Evolutionary conservation across 2,888 invertebrate genomes (phyloP), one percentile per base, ranked within the genome.

Genomic region (Oscheius myriophilus): DNA sequence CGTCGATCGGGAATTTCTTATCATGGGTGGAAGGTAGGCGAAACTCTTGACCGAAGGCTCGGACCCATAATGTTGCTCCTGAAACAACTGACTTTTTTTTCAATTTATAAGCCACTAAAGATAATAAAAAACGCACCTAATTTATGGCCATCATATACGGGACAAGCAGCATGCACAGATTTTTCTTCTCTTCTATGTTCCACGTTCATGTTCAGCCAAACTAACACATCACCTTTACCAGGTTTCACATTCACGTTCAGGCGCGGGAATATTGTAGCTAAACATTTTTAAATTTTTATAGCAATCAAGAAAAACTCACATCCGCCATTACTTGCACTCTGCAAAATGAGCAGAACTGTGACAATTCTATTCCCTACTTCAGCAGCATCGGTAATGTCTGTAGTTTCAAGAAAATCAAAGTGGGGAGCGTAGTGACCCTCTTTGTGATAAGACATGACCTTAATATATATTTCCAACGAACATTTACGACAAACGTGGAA

Each of bases 131-230:
- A n/a, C n/a, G n/a, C n/a, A 66, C 66, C 67, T 23, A 68, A 63
- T 54, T 68, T 68, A 14, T 9, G 25, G 2, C 68, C 68, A 14
- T 68, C 63, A 23, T 14, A 4, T 14, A 68, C 63, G 0, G 68
- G 68, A 45, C 68, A 68, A 1, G 68, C 68, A 16, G 54, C 68
- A 45, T 68, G 68, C 0, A 68, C n/a, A 18, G 68, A 54, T 2
- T 55, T 26, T 2, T 11, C 11, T 14, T 68, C 68, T 16, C 45
- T 63, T 23, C 46, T 26, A 12, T 25, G 43, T 21, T 14, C 25
- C 1, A 41, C 46, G n/a, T 63, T 41, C 45, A 68, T 54, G 23
- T 63, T 68, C 14, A 54, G 53, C 68, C 68, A 68, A n/a, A 68
- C 39, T 16, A 68, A 43, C 9, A 55, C 63, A 46, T 68, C 68